These are phyloP conservation scores for Yasuhikotakia modesta DNA, from an alignment of 2,797 vertebrate species.

Conservation along the genomic window DNA sequence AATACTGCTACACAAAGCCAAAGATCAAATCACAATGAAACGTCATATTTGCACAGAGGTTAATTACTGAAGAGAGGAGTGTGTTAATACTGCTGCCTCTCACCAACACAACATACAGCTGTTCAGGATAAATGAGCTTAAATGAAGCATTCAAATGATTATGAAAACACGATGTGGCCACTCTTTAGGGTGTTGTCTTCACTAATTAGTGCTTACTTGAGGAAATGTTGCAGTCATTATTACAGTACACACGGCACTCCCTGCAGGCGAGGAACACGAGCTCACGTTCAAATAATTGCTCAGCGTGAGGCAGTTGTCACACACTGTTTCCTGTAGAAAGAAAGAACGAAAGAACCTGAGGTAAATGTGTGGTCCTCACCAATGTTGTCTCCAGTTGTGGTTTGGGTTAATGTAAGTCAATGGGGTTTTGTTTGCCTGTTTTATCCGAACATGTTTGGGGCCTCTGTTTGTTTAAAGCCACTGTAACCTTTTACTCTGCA, in stretches of 20 bases:
- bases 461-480: no score
- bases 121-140: slow-evolving; percentile 6
- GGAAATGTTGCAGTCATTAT: background rate
- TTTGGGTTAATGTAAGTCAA: no score
- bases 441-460: no score
- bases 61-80: no score
- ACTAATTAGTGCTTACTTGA: slow-evolving; percentile 10
- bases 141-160: slow-evolving; percentile 13
- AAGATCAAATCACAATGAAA: no score
- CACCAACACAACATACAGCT: background rate
- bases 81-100: background rate
- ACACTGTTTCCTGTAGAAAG: no score
- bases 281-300: slow-evolving; percentile 12
- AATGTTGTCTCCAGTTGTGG: no score
- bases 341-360: background rate
- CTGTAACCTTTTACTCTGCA: no score
- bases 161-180: background rate
- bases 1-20: no score
- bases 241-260: slow-evolving; percentile 8
- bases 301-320: background rate
- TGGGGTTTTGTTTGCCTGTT: no score
- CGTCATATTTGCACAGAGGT: no score
- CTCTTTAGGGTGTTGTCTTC: background rate
- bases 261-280: background rate
- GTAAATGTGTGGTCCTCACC: no score